Evolutionary conservation across 2,113 vertebrate species (phyloP).

Genomic region (Aldabrachelys gigantea): DNA sequence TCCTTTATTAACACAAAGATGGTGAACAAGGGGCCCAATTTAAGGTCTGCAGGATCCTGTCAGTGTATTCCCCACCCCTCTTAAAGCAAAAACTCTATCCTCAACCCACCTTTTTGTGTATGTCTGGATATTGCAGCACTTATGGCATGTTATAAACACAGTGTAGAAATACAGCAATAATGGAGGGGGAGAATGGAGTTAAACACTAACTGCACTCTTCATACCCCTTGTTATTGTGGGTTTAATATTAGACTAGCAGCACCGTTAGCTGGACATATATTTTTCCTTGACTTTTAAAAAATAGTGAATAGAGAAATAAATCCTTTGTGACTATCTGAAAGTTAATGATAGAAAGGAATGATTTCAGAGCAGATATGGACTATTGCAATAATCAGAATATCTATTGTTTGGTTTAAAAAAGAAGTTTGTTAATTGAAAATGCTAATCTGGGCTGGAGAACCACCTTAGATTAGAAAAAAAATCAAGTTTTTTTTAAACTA

Average conservation of each 20-base stretch:
- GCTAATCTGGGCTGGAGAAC: background rate
- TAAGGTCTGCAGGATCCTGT: background rate
- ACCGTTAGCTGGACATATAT: background rate
- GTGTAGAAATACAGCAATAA: background rate
- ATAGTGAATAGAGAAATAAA: background rate
- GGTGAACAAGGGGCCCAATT: background rate
- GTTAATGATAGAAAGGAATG: background rate
- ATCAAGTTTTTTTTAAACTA: accelerated
- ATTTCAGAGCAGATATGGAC: background rate
- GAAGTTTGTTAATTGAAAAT: background rate
- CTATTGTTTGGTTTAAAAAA: background rate
- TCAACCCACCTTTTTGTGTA: background rate
- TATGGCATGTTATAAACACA: background rate
- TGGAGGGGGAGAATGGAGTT: background rate
- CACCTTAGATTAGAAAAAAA: background rate
- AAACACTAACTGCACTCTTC: background rate
- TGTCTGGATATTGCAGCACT: background rate
- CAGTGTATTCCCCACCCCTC: background rate
- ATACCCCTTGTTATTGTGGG: background rate
- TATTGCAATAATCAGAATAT: background rate
- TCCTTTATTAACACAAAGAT: background rate
- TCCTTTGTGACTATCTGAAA: too few relatives aligned
- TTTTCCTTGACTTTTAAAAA: background rate
- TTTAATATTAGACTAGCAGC: background rate
- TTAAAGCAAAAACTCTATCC: background rate